These are phyloP conservation scores for Xiphorhynchus elegans DNA, from an alignment of 2,113 vertebrate genomes.

Conservation along the genomic window DNA sequence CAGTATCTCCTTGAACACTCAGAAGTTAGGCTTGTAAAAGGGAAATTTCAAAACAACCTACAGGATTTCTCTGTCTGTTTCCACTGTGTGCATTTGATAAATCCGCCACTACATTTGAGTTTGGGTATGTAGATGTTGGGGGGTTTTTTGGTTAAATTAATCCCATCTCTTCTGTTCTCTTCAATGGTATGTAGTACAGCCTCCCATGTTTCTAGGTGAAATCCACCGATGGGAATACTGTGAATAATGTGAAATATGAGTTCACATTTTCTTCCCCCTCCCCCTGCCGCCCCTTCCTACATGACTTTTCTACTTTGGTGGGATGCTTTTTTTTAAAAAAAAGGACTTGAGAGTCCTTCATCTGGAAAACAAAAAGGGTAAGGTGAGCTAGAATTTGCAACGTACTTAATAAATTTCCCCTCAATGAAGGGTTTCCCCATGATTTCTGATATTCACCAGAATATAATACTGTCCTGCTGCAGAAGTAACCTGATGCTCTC, in stretches of 20 bases:
- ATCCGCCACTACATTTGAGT: not conserved
- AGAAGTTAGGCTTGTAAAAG: not conserved
- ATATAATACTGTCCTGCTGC: slow-evolving; percentile 48
- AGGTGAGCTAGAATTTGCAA: not conserved
- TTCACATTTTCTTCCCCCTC: slow-evolving; percentile 8
- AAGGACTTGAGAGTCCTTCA: not conserved
- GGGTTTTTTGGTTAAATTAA: not conserved
- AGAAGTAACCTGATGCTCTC: slow-evolving; percentile 59
- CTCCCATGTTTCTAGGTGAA: not conserved
- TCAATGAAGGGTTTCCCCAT: not conserved
- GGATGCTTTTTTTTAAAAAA: not conserved
- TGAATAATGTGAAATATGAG: not conserved
- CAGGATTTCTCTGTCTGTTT: not conserved
- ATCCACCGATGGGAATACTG: not conserved
- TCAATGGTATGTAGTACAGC: not conserved
- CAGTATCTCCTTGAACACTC: not conserved
- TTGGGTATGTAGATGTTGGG: not conserved
- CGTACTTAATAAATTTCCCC: slow-evolving; percentile 11
- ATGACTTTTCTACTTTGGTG: not conserved
- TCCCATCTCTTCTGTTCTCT: not conserved
- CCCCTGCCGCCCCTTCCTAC: not conserved
- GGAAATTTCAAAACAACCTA: not conserved
- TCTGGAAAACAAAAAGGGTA: slow-evolving; percentile 4
- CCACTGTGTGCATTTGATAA: slow-evolving; percentile 8
- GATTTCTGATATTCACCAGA: slow-evolving; percentile 20